Evolutionary conservation across 2,113 vertebrate species (phyloP), one percentile per base, ranked within the genome.

Genomic region (Cyrtonyx montezumae): DNA sequence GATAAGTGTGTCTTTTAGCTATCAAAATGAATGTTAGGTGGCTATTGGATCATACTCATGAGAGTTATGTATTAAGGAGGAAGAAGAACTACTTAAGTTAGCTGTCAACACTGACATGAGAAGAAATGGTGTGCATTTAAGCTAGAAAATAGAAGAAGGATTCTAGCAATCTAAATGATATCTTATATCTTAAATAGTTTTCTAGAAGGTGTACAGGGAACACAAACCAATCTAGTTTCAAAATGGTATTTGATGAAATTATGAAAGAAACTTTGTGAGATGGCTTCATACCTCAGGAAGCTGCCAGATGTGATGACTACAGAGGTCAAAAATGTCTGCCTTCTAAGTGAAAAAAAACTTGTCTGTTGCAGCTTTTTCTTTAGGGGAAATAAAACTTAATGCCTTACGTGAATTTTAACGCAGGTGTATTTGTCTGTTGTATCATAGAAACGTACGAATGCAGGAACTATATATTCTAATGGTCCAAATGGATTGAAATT

Each of bases 291-390:
- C 34, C 68, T 67, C 22, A 56, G n/a, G 17, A 74, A 88, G 15
- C 3, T 1, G 4, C 13, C 37, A 66, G 11, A 36, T 32, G 22
- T 1, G 4, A 15, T 2, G 1, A 1, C 26, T 58, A 66, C 22
- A 77, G 82, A 83, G 83, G 30, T 48, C 5, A 48, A 16, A 23
- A 9, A 2, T 5, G 80, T 86, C 23, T 55, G 2, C 23, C 18
- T 62, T 23, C 18, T 7, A 15, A 17, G 1, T 59, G 9, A 26
- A 58, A 70, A 81, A 81, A 32, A 63, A 12, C 51, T 28, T 28
- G 25, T 53, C 51, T 53, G 16, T 53, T 53, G 51, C 13, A 53
- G 51, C 16, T 53, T 53, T 92, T 86, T 63, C 16, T 49, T 51
- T 4, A 67, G 37, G 59, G 69, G 78, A 51, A 55, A 17, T 4